Evolutionary conservation across 2,888 invertebrate species (phyloP), one percentile per base, ranked within the genome.

Genomic region (Biston betularia): DNA sequence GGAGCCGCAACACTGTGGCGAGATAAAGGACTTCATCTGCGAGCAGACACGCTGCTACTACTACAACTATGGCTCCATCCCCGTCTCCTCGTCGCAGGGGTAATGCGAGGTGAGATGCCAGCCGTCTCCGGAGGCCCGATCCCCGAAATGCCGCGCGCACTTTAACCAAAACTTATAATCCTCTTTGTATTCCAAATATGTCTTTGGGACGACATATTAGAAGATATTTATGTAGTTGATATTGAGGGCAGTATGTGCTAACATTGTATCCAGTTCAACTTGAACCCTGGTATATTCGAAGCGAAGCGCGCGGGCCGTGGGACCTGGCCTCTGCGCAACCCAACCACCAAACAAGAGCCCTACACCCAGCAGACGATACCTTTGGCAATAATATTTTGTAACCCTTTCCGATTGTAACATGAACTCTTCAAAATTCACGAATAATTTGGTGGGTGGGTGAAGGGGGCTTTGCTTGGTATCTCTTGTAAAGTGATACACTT

Each of bases 31-130:
- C 92, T 97, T 97, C 90, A 97, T 97, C 86, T 97, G 97, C 94
- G 97, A 97, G 94, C 97, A 97, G 94, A 97, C 97, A 72, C 95
- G 97, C 85, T 97, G 97, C 94, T 97, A 97, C 92, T 97, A 97
- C 94, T 97, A 97, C 95, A 97, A 97, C 94, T 97, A 97, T 92
- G 97, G 97, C 89, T 97, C 97, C 90, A 97, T 97, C 94, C 97
- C 97, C 89, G 97, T 97, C 86, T 97, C 97, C 89, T 96, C 97
- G 83, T 96, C 97, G 95, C 97, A 97, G 97, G 97, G 97, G 97
- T 97, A 97, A 97, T 97, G 92, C 89, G 94, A 96, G 96, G 96
- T 96, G 96, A 96, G 96, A 94, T 94, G 93, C 93, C 93, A 93
- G 90, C 93, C 88, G 92, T 89, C 90, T 91, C 93, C 92, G 88